A percentile compares a stretch with the other conserved stretches of the same genome.
These are phyloP conservation scores for Delphinapterus leucas DNA, from an alignment of 2,113 vertebrate genomes.

Conservation along the genomic window DNA sequence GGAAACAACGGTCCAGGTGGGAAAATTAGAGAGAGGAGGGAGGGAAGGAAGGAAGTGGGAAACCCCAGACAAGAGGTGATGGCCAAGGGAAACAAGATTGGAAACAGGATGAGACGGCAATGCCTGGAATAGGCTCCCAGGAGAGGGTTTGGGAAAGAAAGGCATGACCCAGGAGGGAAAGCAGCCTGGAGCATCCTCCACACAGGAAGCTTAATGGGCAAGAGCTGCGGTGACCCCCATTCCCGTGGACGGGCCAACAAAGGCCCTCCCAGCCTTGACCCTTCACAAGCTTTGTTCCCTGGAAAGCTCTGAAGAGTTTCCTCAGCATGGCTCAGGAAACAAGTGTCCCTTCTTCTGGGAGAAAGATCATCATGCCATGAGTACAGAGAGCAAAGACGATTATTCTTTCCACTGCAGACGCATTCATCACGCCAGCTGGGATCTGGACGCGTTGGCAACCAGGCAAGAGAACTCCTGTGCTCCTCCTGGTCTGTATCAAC, in stretches of 20 bases:
- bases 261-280: background rate
- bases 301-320: background rate
- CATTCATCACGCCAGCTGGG: background rate
- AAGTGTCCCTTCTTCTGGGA: slow-evolving; percentile 45
- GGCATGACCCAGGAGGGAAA: background rate
- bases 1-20: background rate
- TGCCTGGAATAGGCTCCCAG: background rate
- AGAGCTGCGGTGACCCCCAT: background rate
- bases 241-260: background rate
- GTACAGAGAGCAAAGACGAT: slow-evolving; percentile 35
- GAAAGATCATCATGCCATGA: background rate
- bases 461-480: background rate
- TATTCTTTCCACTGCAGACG: slow-evolving; percentile 16
- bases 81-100: background rate
- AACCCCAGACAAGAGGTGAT: background rate
- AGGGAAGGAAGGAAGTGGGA: background rate
- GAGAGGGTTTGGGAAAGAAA: background rate
- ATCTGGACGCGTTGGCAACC: background rate
- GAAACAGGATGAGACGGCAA: background rate
- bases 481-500: slow-evolving; percentile 45
- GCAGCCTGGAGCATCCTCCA: background rate
- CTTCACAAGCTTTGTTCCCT: background rate
- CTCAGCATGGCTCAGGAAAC: background rate
- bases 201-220: background rate
- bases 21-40: background rate